These are phyloP conservation scores for Lasioglossum calceatum DNA, from an alignment of 2,888 invertebrate species.

Conservation along the genomic window DNA sequence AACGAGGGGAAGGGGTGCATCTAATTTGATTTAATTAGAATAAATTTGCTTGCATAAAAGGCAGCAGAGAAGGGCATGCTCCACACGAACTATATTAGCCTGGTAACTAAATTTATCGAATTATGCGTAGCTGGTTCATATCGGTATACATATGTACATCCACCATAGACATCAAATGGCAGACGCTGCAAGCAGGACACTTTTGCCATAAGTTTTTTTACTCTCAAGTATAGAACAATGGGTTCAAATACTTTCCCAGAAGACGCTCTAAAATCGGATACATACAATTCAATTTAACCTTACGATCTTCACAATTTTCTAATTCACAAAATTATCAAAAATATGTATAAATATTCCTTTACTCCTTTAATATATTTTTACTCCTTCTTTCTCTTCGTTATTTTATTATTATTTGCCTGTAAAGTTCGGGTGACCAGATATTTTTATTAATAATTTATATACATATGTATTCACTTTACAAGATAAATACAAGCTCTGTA, in stretches of 20 bases:
- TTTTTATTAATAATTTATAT: neutral
- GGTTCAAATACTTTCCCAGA: neutral
- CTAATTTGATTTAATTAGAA: conserved; percentile 83
- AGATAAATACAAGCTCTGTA: no score
- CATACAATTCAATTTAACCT: neutral
- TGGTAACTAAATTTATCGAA: conserved; percentile 82
- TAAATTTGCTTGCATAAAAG: conserved; percentile 81
- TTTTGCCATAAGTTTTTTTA: neutral
- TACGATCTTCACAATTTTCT: neutral
- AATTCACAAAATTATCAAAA: neutral
- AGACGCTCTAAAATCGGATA: neutral
- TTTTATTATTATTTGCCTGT: neutral
- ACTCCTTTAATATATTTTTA: no score
- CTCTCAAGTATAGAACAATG: neutral
- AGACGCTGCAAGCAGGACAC: neutral
- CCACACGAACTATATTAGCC: conserved; percentile 78
- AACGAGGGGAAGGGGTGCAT: conserved; percentile 74
- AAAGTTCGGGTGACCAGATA: neutral
- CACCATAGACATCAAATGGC: neutral
- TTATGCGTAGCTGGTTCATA: conserved; percentile 77
- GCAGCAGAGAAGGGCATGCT: conserved; percentile 69
- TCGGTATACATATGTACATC: conserved; percentile 4
- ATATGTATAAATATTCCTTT: neutral
- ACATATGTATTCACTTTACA: no score
- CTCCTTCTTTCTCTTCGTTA: neutral